phyloP scores from a whole-genome alignment of 2,113 vertebrate species.

The Chaetodon auriga region DNA sequence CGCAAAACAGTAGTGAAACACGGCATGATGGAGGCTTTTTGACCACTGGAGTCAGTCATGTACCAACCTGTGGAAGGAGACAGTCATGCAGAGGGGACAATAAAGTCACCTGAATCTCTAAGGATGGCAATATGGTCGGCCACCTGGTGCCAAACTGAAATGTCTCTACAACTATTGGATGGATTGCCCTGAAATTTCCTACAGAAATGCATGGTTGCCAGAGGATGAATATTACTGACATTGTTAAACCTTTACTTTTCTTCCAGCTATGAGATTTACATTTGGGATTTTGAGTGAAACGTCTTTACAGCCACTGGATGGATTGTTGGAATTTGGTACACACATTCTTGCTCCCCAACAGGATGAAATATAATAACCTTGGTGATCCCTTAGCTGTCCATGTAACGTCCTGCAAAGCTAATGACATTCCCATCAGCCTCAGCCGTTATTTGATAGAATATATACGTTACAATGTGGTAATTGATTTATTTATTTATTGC shows the following conservation, averaged over 20 bases:
- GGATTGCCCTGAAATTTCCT: neutral
- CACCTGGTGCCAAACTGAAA: neutral
- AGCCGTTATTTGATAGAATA: neutral
- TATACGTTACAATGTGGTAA: too few species aligned
- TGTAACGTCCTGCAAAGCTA: neutral
- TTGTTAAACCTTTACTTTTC: neutral
- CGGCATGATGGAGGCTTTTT: conserved; percentile 1
- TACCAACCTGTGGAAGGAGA: neutral
- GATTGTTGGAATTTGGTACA: neutral
- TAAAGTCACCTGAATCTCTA: neutral
- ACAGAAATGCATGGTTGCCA: neutral
- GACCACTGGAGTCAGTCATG: conserved; percentile 2
- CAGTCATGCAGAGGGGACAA: neutral
- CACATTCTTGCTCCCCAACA: neutral
- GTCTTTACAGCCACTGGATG: neutral
- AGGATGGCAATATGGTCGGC: neutral
- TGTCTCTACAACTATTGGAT: neutral
- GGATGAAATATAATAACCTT: too few species aligned
- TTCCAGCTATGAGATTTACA: neutral
- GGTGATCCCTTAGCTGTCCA: neutral
- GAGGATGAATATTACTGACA: neutral
- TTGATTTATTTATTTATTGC: too few species aligned
- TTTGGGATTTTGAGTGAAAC: neutral
- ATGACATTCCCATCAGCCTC: neutral
- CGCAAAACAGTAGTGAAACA: conserved; percentile 47